Evolutionary conservation across 2,888 invertebrate species (phyloP).

Genomic region (Schizotus pectinicornis): DNA sequence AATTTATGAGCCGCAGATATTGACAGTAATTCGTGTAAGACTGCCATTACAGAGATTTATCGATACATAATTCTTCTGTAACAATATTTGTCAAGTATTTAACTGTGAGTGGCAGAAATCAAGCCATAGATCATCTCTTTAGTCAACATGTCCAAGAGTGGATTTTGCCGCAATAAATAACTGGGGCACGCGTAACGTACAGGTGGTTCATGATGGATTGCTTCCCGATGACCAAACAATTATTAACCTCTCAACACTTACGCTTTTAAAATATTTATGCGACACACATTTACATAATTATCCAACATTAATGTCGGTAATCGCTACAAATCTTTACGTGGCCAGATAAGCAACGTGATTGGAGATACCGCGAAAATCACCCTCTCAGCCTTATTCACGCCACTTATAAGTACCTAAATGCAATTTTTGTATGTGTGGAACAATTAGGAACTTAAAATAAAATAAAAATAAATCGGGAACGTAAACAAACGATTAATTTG

Average conservation of each 20-base stretch:
- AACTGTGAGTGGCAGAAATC: constrained; percentile 55
- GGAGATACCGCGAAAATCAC: too few relatives aligned
- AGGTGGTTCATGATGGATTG: constrained; percentile 58
- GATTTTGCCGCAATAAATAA: constrained; percentile 53
- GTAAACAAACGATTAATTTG: constrained; percentile 49
- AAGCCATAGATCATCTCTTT: constrained; percentile 56
- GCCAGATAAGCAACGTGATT: too few relatives aligned
- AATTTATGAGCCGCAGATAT: constrained; percentile 55
- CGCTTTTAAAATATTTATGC: constrained; percentile 30
- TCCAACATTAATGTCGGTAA: too few relatives aligned
- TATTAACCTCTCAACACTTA: constrained; percentile 50
- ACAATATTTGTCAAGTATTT: constrained; percentile 58
- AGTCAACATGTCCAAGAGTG: constrained; percentile 55
- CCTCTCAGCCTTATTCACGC: too few relatives aligned
- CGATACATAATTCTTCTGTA: constrained; percentile 57
- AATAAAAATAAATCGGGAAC: too few relatives aligned
- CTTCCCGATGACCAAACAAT: constrained; percentile 54
- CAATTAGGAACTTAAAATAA: too few relatives aligned
- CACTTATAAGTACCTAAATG: too few relatives aligned
- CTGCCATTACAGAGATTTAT: constrained; percentile 57
- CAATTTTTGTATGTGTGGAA: too few relatives aligned
- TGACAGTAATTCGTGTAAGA: constrained; percentile 57
- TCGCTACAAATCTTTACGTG: too few relatives aligned
- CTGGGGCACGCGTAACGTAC: constrained; percentile 48
- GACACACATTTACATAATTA: not conserved